These are phyloP conservation scores for Sternarchorhynchus goeldii DNA, from an alignment of 2,797 vertebrate genomes.

Conservation along the genomic window DNA sequence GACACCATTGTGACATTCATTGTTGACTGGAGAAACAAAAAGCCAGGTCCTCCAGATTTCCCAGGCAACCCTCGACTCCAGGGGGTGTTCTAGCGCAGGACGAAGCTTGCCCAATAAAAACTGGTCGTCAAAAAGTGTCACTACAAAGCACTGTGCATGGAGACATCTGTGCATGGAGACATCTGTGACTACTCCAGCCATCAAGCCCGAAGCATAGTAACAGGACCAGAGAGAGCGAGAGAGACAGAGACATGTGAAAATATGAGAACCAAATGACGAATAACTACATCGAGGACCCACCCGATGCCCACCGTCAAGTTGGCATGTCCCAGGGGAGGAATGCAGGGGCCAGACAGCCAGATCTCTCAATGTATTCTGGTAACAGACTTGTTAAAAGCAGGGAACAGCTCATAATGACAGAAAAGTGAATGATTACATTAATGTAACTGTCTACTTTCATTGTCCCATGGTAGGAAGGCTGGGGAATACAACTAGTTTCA, in stretches of 20 bases:
- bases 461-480: background rate
- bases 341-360: background rate
- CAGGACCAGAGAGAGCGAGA: conserved; percentile 30
- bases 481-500: no score
- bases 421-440: background rate
- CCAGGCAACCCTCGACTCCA: conserved; percentile 51
- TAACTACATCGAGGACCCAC: conserved; percentile 37
- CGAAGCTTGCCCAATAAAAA: conserved; percentile 67
- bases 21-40: conserved; percentile 38
- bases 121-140: conserved; percentile 65
- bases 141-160: conserved; percentile 22
- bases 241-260: conserved; percentile 25
- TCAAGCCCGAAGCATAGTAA: conserved; percentile 46
- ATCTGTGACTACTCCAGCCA: conserved; percentile 55
- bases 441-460: conserved; percentile 3
- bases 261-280: conserved; percentile 50
- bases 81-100: conserved; percentile 58
- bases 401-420: background rate
- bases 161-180: conserved; percentile 59
- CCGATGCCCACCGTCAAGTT: conserved; percentile 10
- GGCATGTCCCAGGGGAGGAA: background rate
- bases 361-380: conserved; percentile 36
- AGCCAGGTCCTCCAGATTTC: conserved; percentile 47
- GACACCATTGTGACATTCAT: background rate
- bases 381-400: conserved; percentile 22